phyloP scores from a whole-genome alignment of 2,888 invertebrate genomes.

The Hypomecis punctinalis region DNA sequence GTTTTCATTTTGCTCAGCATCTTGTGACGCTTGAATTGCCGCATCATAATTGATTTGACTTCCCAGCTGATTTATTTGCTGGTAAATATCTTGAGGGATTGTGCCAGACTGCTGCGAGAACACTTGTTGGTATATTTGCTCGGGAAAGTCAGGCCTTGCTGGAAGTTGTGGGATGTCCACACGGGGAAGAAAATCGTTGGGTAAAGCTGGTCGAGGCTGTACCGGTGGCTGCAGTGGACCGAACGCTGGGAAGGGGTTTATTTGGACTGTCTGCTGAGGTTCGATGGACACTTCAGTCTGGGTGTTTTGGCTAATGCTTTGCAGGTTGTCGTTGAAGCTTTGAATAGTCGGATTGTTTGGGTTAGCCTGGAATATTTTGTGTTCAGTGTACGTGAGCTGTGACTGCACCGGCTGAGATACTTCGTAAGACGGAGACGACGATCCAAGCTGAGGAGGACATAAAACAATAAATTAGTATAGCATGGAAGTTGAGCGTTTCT shows the following conservation, averaged over 20 bases:
- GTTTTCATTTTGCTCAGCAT: conserved; percentile 3
- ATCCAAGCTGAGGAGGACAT: conserved; percentile 54
- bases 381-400: conserved; percentile 68
- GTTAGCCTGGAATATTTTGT: conserved; percentile 50
- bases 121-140: conserved; percentile 36
- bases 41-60: conserved; percentile 23
- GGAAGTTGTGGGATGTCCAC: conserved; percentile 15
- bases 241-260: conserved; percentile 1
- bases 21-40: conserved; percentile 21
- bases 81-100: conserved; percentile 38
- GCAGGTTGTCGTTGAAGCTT: conserved; percentile 23
- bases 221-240: conserved; percentile 14
- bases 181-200: conserved; percentile 22
- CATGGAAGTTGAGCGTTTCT: too few relatives aligned
- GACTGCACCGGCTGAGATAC: conserved; percentile 69
- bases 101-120: conserved; percentile 28
- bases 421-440: conserved; percentile 68
- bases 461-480: neutral
- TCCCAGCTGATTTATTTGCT: conserved; percentile 35
- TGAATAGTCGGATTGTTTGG: conserved; percentile 12
- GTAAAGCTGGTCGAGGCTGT: conserved; percentile 4
- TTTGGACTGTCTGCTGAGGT: conserved; percentile 11
- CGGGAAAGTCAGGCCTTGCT: conserved; percentile 27
- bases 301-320: conserved; percentile 11
- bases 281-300: conserved; percentile 15